Evolutionary conservation across 2,113 vertebrate species (phyloP).

Genomic region (Pituophis catenifer): DNA sequence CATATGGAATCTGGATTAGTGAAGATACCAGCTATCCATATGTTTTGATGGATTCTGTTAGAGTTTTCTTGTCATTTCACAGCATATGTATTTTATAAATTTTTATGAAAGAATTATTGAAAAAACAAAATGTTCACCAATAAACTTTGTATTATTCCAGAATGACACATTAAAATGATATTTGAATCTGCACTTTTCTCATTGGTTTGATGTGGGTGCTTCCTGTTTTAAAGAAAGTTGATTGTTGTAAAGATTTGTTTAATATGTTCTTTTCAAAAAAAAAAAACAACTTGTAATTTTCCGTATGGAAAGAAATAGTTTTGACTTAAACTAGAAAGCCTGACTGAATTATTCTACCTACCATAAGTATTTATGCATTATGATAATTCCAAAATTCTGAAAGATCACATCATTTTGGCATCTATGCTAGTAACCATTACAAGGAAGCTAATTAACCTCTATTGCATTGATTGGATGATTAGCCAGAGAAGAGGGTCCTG

Average conservation of each 20-base stretch:
- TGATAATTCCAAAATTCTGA: neutral
- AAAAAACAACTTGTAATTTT: neutral
- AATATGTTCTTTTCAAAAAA: neutral
- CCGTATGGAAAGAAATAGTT: neutral
- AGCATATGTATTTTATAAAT: neutral
- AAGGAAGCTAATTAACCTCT: constrained; percentile 27
- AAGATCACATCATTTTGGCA: neutral
- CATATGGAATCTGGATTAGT: neutral
- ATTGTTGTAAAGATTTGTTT: neutral
- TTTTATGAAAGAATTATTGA: neutral
- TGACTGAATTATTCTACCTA: neutral
- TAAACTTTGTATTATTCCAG: neutral
- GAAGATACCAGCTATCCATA: neutral
- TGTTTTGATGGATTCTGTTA: neutral
- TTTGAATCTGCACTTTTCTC: neutral
- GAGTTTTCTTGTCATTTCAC: neutral
- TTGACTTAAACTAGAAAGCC: neutral
- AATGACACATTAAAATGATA: neutral
- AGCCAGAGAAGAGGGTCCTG: neutral
- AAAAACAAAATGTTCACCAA: neutral
- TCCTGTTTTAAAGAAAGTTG: neutral
- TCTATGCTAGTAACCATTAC: neutral
- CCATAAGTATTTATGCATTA: neutral
- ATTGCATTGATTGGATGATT: neutral
- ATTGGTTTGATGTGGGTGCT: neutral